Percentiles rank a stretch among this genome's conserved stretches.
Evolutionary conservation across 2,797 vertebrate genomes (phyloP).

Genomic region (Psittacula echo): DNA sequence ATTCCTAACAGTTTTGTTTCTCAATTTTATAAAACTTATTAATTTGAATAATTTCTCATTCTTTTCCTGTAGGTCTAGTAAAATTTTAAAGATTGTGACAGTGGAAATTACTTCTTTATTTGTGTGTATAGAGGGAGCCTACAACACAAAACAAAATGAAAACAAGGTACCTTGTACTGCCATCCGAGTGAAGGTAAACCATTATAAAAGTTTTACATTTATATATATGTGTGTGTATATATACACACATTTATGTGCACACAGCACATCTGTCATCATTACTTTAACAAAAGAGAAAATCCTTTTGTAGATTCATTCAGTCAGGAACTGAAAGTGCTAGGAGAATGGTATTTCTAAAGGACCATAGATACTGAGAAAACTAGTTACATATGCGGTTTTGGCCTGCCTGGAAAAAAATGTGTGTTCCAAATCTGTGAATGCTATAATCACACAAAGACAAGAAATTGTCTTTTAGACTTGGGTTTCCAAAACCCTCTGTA

Average conservation of each 20-base stretch:
- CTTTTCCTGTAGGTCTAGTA: neutral
- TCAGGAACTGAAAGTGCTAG: neutral
- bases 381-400: neutral
- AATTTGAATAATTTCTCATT: neutral
- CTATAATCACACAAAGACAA: neutral
- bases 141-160: neutral
- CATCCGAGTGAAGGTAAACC: neutral
- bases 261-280: neutral
- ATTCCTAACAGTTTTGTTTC: neutral
- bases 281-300: neutral
- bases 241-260: neutral
- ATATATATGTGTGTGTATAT: accelerated
- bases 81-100: neutral
- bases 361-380: neutral
- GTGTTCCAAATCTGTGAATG: neutral
- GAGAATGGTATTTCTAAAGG: neutral
- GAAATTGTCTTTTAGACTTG: neutral
- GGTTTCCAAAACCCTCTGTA: neutral
- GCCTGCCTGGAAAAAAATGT: neutral
- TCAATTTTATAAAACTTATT: neutral
- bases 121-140: neutral
- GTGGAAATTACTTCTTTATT: neutral
- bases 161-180: neutral
- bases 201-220: neutral
- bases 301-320: neutral